These are phyloP conservation scores for Clitarchus hookeri DNA, from an alignment of 2,888 invertebrate species.

Conservation along the genomic window DNA sequence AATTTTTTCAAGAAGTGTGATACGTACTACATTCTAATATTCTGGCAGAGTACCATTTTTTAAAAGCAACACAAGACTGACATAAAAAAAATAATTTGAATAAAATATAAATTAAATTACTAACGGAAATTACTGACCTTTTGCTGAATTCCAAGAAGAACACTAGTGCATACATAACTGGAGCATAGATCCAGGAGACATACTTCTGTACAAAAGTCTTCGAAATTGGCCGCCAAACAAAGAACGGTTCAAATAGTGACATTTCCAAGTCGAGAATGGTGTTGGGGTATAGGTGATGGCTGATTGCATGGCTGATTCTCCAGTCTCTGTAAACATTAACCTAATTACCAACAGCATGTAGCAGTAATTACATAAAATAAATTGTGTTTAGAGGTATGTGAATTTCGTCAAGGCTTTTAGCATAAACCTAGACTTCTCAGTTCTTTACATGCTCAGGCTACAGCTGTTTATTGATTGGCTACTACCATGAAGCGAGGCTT, in stretches of 20 bases:
- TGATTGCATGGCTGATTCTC: slow-evolving; percentile 74
- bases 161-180: slow-evolving; percentile 54
- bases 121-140: slow-evolving; percentile 28
- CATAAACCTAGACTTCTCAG: too few species aligned
- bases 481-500: too few species aligned
- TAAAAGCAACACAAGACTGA: too few species aligned
- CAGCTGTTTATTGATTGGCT: too few species aligned
- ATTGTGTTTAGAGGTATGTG: too few species aligned
- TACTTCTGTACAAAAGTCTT: slow-evolving; percentile 60
- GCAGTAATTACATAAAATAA: not conserved
- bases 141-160: slow-evolving; percentile 38
- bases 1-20: too few species aligned
- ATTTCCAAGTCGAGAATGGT: slow-evolving; percentile 76
- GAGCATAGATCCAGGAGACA: slow-evolving; percentile 59
- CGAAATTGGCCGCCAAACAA: slow-evolving; percentile 65
- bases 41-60: too few species aligned
- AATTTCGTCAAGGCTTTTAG: too few species aligned
- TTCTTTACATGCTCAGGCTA: too few species aligned
- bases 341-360: not conserved
- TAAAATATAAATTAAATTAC: not conserved
- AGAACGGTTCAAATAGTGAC: slow-evolving; percentile 67
- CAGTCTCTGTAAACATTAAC: slow-evolving; percentile 61
- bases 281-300: slow-evolving; percentile 80
- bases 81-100: too few species aligned
- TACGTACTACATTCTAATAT: too few species aligned